Base-by-base conservation (phyloP, 2,113 vertebrate genomes). In the Chionomys nivalis region DNA sequence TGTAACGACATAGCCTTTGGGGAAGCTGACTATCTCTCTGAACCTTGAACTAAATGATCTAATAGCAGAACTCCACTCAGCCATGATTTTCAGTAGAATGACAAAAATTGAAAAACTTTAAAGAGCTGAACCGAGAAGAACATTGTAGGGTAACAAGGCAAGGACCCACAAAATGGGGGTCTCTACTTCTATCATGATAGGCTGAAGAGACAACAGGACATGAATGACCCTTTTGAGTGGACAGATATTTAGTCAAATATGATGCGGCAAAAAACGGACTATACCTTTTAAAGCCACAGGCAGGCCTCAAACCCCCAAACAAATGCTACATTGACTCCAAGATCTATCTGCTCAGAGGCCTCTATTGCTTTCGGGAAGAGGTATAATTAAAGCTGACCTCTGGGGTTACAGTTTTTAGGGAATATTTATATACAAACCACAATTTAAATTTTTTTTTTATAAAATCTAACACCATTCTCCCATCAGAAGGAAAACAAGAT, bases 151-250 rank as follows among this genome's bases (percentile, higher is more conserved):
- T 96, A 89, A 92, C 88, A 58, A 88, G n/a, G 85, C 78, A 76
- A 24, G 55, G 49, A 96, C 24, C 79, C 94, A 91, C 31, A 55
- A 87, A 96, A 94, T 0, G 14, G 11, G 11, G 75, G 87, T 92
- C 23, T 88, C 79, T 97, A 91, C 93, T 85, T 91, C 92, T 65
- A 90, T 52, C 96, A 75, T 76, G 96, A 90, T 55, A 86, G 79
- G 92, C 82, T 91, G 94, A 78, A 0, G 0, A 77, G 97, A 52
- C 66, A 98, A 96, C 58, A 96, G 10, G 93, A 92, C 97, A 98
- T 95, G 98, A 98, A 96, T 95, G 96, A 98, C 98, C 92, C 91
- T 95, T 96, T 86, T 86, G 97, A 83, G 72, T 9, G 44, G 85
- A 97, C 88, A 49, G 94, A 42, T 61, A 58, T 91, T 0, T 3